These are phyloP conservation scores for Bugula neritina DNA, from an alignment of 2,888 invertebrate species.

Conservation along the genomic window DNA sequence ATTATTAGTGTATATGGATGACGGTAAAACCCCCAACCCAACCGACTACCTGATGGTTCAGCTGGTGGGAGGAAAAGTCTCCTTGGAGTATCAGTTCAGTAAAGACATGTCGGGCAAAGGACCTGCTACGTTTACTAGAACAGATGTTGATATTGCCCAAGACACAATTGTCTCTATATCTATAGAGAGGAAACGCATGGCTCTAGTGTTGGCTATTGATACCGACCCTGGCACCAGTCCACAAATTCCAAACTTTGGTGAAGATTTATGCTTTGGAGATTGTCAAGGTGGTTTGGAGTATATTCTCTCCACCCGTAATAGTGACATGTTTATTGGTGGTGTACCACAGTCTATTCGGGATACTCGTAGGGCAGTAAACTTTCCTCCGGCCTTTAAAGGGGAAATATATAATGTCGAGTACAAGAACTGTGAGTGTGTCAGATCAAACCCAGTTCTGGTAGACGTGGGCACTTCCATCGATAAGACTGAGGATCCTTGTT, in stretches of 20 bases:
- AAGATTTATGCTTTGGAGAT: slow-evolving; percentile 3
- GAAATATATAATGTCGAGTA: background rate
- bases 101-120: background rate
- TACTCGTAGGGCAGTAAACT: background rate
- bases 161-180: background rate
- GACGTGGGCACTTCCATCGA: background rate
- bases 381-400: background rate
- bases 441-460: background rate
- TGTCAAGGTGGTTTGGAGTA: background rate
- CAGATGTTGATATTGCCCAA: background rate
- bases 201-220: background rate
- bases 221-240: background rate
- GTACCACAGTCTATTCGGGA: background rate
- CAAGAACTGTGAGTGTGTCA: background rate
- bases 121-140: background rate
- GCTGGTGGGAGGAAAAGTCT: background rate
- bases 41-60: slow-evolving; percentile 5
- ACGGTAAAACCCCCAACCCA: background rate
- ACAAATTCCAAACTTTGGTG: background rate
- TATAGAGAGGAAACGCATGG: background rate
- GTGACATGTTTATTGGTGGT: slow-evolving; percentile 12
- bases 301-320: background rate
- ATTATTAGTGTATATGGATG: slow-evolving; percentile 14
- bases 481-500: background rate
- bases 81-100: slow-evolving; percentile 8